Base-by-base conservation (phyloP, 2,113 vertebrate species). In the Megaleporinus macrocephalus region DNA sequence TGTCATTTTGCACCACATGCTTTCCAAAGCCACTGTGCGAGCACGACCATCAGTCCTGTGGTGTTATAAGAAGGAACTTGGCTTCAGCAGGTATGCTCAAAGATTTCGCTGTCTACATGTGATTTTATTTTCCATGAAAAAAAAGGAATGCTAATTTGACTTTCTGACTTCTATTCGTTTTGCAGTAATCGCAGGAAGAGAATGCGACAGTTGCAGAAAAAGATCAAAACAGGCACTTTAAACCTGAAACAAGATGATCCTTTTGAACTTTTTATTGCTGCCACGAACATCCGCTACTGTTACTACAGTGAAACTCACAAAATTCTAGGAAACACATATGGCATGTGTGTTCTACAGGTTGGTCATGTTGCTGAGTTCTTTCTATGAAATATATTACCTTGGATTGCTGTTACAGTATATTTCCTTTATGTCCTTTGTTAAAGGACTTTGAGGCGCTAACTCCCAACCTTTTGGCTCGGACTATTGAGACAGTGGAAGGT, bases 261-360 rank as follows among this genome's bases (percentile, higher is more conserved):
- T 0, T 99, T 99, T 10, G 98, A 99, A 78, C 92, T 99, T 24
- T 99, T 99, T 26, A 78, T 99, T 2, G 98, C 97, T 0, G 97
- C 98, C 4, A 99, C 98, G 14, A 99, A 97, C 91, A 99, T 99
- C 85, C 97, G 98, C 49, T 99, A 99, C 89, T 99, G 98, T 88
- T 99, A 99, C 91, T 99, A 99, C 93, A 99, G 96, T 0, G 98
- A 99, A 84, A 99, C 97, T 0, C 98, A 99, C 71, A 99, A 99
- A 89, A 98, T 99, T 83, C 93, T 99, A 20, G 98, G 98, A 18
- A 99, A 98, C 89, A 99, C 98, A 0, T 99, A 92, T 0, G 98
- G 98, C 85, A 98, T 99, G 98, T 99, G 98, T 47, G 94, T 99
- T 29, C 88, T 99, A 1, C 98, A 99, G 96, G 98, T 98, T 68